Conservation (phyloP, 2,113 vertebrate genomes). For the Labeo rohita region DNA sequence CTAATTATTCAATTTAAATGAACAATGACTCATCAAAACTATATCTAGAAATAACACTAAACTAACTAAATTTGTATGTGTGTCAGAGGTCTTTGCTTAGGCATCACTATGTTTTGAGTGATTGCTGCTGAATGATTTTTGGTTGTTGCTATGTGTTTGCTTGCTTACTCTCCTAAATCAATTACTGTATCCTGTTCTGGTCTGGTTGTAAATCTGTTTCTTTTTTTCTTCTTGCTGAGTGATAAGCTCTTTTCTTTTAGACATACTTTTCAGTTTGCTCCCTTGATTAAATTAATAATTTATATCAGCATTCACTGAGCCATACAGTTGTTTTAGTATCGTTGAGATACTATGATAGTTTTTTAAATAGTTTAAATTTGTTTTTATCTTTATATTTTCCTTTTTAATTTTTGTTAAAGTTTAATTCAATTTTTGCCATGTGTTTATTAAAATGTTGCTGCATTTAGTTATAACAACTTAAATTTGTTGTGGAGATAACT, state of each 20-base stretch:
- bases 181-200: background rate
- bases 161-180: background rate
- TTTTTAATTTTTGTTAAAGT: too few relatives aligned
- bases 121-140: background rate
- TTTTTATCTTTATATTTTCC: too few relatives aligned
- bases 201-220: background rate
- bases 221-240: background rate
- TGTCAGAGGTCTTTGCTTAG: background rate
- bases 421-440: too few relatives aligned
- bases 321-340: too few relatives aligned
- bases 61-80: background rate
- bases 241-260: background rate
- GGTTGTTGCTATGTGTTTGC: background rate
- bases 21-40: background rate
- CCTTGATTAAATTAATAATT: background rate
- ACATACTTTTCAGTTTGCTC: background rate
- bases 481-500: too few relatives aligned
- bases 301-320: background rate
- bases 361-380: too few relatives aligned
- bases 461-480: too few relatives aligned
- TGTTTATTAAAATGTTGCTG: too few relatives aligned
- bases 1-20: background rate
- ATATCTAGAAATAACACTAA: background rate
- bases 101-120: background rate
- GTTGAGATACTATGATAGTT: too few relatives aligned